Evolutionary conservation across 2,113 vertebrate species (phyloP).

Genomic region (Takifugu bimaculatus): DNA sequence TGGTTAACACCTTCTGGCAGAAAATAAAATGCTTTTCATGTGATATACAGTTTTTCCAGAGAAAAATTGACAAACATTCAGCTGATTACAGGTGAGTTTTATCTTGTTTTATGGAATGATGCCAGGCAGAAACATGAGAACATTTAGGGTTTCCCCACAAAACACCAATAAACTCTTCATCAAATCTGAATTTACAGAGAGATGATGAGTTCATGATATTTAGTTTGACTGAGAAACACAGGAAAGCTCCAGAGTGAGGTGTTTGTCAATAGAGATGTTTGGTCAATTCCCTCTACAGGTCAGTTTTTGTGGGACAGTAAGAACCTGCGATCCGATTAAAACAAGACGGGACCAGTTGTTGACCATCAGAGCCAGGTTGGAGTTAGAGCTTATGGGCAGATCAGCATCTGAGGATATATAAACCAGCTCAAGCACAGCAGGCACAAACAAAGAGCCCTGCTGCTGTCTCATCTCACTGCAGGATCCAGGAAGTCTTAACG

Average conservation of each 20-base stretch:
- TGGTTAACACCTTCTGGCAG: slow-evolving; percentile 4
- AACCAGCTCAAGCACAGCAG: slow-evolving; percentile 51
- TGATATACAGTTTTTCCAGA: neutral
- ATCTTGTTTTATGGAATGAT: neutral
- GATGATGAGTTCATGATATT: neutral
- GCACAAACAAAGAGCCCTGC: slow-evolving; percentile 1
- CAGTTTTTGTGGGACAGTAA: slow-evolving; percentile 17
- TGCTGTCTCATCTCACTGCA: neutral
- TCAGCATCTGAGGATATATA: slow-evolving; percentile 58
- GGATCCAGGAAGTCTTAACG: neutral
- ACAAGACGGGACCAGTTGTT: slow-evolving; percentile 39
- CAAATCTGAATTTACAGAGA: neutral
- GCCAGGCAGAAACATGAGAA: neutral
- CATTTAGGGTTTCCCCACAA: neutral
- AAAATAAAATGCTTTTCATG: slow-evolving; percentile 22
- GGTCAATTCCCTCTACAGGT: slow-evolving; percentile 9
- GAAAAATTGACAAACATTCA: neutral
- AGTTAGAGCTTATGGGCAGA: slow-evolving; percentile 56
- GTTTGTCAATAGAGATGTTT: neutral
- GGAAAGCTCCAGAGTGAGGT: neutral
- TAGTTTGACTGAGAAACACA: neutral
- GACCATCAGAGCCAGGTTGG: slow-evolving; percentile 31
- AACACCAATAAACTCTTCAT: no score
- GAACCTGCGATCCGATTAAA: slow-evolving; percentile 63
- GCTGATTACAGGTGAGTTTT: neutral